Percentiles rank a stretch among this genome's conserved stretches.
Conservation (phyloP, 2,113 vertebrate genomes). For the Vulpes ferrilata region DNA sequence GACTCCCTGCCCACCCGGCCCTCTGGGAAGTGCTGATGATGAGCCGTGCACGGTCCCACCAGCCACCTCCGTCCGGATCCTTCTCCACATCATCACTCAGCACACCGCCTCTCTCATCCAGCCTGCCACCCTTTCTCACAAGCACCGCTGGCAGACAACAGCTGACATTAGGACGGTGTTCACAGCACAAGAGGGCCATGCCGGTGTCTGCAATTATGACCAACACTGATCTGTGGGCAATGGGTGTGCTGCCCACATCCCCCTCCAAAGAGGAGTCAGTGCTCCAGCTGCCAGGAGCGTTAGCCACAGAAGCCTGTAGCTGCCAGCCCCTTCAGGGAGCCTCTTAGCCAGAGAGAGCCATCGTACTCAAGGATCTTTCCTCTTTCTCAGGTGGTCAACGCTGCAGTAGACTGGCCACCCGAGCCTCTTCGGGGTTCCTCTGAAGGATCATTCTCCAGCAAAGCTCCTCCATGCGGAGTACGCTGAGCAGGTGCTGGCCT, state of each 20-base stretch:
- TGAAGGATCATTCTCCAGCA: neutral
- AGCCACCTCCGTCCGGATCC: neutral
- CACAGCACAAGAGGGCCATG: neutral
- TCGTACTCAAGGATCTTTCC: neutral
- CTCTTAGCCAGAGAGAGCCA: neutral
- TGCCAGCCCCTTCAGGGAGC: neutral
- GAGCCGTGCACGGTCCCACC: no score
- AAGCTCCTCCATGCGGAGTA: neutral
- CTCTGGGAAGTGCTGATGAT: neutral
- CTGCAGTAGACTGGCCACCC: neutral
- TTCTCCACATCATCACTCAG: neutral
- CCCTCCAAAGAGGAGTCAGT: neutral
- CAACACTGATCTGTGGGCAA: rapidly evolving
- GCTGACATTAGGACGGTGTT: neutral
- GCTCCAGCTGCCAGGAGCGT: neutral
- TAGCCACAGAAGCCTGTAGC: neutral
- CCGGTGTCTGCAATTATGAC: neutral
- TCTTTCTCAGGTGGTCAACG: neutral
- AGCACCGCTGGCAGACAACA: neutral
- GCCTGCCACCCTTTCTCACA: neutral
- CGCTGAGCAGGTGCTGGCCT: neutral
- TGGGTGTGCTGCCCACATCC: neutral
- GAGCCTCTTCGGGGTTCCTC: neutral
- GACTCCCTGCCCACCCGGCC: neutral
- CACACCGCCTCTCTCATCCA: neutral